These are phyloP conservation scores for Trichechus manatus DNA, from an alignment of 2,113 vertebrate species.

Conservation along the genomic window DNA sequence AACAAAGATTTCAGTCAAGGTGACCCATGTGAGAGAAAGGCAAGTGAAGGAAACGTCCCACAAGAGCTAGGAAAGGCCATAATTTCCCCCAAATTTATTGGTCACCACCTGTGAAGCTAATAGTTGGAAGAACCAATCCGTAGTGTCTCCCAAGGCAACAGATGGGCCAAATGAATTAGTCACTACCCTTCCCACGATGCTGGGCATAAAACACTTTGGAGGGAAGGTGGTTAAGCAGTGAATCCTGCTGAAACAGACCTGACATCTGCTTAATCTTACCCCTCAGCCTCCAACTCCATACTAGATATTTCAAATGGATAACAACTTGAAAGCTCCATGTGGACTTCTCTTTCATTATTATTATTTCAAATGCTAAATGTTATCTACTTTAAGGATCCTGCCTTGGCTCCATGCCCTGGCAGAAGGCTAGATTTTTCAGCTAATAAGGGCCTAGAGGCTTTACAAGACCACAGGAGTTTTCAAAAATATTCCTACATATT, in stretches of 20 bases:
- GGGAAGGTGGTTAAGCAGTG: constrained; percentile 48
- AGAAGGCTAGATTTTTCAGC: constrained; percentile 82
- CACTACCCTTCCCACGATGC: constrained; percentile 56
- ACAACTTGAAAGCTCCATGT: constrained; percentile 69
- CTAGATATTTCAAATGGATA: constrained; percentile 75
- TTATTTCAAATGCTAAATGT: constrained; percentile 78
- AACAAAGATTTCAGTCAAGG: constrained; percentile 5
- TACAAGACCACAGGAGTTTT: constrained; percentile 81
- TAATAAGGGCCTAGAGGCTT: constrained; percentile 83
- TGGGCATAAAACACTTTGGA: constrained; percentile 39
- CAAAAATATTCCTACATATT: constrained; percentile 83
- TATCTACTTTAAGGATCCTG: constrained; percentile 82
- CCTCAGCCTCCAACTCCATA: constrained; percentile 37
- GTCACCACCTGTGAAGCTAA: constrained; percentile 58
- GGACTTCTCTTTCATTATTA: constrained; percentile 72
- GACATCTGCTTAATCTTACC: constrained; percentile 71
- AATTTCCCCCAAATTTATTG: constrained; percentile 19
- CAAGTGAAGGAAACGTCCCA: constrained; percentile 45
- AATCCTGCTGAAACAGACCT: constrained; percentile 60
- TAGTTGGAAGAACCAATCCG: constrained; percentile 27
- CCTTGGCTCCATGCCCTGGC: constrained; percentile 78
- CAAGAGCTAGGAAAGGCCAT: constrained; percentile 1
- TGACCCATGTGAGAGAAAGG: constrained; percentile 22
- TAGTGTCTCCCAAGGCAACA: constrained; percentile 68
- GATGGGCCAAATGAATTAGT: constrained; percentile 68